phyloP scores from a whole-genome alignment of 2,797 vertebrate genomes.

The Myotis vivesi region DNA sequence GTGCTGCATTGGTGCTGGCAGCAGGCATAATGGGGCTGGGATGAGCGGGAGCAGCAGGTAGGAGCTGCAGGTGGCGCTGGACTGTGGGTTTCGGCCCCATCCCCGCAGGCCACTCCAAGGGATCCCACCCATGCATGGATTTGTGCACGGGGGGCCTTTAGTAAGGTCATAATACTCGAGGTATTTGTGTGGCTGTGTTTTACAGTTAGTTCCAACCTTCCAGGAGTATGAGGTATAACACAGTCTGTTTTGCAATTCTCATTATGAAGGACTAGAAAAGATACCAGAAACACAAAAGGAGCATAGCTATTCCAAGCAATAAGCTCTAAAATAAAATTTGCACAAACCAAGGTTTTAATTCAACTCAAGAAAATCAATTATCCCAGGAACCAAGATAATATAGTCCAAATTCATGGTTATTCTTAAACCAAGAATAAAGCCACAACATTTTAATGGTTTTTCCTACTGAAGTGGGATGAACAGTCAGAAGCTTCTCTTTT shows the following conservation, averaged over 20 bases:
- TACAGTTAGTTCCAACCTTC: not conserved
- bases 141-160: too few species aligned
- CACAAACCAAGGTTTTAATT: not conserved
- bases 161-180: not conserved
- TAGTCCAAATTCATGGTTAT: not conserved
- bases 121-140: too few species aligned
- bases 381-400: not conserved
- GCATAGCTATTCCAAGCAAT: not conserved
- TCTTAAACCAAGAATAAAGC: not conserved
- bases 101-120: too few species aligned
- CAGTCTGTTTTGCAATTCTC: not conserved
- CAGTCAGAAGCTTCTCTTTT: not conserved
- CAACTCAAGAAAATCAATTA: not conserved
- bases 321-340: not conserved
- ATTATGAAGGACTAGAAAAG: not conserved
- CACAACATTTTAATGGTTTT: not conserved
- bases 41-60: too few species aligned
- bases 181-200: not conserved
- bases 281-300: not conserved
- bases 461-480: not conserved
- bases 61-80: too few species aligned
- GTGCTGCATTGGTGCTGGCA: too few species aligned
- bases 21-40: too few species aligned
- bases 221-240: not conserved
- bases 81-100: too few species aligned